phyloP scores from a whole-genome alignment of 2,888 invertebrate genomes.

The Sepioteuthis lessoniana region DNA sequence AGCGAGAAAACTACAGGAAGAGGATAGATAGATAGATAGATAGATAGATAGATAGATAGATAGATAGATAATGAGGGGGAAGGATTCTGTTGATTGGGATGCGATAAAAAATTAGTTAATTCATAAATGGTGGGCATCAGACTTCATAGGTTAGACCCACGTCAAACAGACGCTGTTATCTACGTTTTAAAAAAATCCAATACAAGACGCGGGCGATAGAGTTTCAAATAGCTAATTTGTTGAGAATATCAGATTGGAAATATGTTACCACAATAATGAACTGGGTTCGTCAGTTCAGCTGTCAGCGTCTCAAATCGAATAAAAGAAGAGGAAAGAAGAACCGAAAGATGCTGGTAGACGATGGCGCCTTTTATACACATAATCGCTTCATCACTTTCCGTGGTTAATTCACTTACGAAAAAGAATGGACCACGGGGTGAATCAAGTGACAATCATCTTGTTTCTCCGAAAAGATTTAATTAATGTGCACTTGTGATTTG shows the following conservation, averaged over 20 bases:
- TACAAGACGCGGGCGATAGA: neutral
- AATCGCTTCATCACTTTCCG: neutral
- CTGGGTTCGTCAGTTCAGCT: neutral
- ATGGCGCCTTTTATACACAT: neutral
- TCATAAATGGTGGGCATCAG: neutral
- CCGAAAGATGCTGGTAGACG: neutral
- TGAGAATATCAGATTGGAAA: slow-evolving; percentile 9
- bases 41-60: neutral
- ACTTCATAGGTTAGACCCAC: neutral
- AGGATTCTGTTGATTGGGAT: no score
- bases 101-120: no score
- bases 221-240: neutral
- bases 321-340: neutral
- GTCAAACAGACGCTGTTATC: neutral
- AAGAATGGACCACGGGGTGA: neutral
- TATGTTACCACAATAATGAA: slow-evolving; percentile 4
- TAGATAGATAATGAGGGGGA: neutral
- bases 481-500: neutral
- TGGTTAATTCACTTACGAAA: slow-evolving; percentile 21
- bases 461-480: neutral
- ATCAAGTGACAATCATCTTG: slow-evolving; percentile 33
- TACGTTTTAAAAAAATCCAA: neutral
- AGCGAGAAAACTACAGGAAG: neutral
- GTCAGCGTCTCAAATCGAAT: slow-evolving; percentile 7
- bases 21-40: neutral